These are phyloP conservation scores for Drosophila pegasa DNA, from an alignment of 2,888 invertebrate genomes.

Conservation along the genomic window DNA sequence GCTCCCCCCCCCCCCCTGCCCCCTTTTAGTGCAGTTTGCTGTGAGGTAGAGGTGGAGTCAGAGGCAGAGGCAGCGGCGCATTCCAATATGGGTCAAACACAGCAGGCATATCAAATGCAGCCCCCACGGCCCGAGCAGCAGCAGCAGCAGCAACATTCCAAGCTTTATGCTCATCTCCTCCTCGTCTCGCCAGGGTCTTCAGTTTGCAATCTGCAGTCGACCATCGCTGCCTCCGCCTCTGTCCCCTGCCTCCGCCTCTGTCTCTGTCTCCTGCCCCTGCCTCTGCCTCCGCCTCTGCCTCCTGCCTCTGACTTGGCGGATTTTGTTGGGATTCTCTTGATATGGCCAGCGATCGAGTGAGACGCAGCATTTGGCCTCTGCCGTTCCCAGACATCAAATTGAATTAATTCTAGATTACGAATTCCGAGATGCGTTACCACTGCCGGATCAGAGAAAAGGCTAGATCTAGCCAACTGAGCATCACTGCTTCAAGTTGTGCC, in stretches of 20 bases:
- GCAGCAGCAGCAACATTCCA: constrained; percentile 56
- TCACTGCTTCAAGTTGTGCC: not conserved
- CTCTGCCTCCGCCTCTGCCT: not conserved
- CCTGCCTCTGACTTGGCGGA: constrained; percentile 42
- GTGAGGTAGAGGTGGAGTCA: constrained; percentile 17
- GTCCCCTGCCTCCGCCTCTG: constrained; percentile 1
- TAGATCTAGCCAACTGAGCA: not conserved
- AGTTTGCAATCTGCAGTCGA: constrained; percentile 60
- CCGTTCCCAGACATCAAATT: constrained; percentile 68
- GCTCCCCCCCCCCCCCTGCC: too few relatives aligned
- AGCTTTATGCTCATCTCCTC: constrained; percentile 32
- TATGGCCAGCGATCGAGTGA: constrained; percentile 21
- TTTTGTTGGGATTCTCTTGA: constrained; percentile 77
- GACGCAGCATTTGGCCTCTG: not conserved
- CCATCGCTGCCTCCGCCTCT: constrained; percentile 45
- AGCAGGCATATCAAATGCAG: constrained; percentile 73
- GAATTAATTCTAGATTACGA: constrained; percentile 82
- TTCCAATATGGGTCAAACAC: constrained; percentile 79
- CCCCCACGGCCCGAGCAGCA: constrained; percentile 35
- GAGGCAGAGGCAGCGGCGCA: constrained; percentile 49
- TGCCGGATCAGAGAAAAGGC: not conserved
- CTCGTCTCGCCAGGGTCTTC: not conserved
- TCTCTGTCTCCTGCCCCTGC: not conserved
- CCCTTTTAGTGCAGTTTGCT: constrained; percentile 31
- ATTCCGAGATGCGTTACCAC: constrained; percentile 67